Evolutionary conservation across 2,797 vertebrate genomes (phyloP).

Genomic region (Sardinella longiceps): DNA sequence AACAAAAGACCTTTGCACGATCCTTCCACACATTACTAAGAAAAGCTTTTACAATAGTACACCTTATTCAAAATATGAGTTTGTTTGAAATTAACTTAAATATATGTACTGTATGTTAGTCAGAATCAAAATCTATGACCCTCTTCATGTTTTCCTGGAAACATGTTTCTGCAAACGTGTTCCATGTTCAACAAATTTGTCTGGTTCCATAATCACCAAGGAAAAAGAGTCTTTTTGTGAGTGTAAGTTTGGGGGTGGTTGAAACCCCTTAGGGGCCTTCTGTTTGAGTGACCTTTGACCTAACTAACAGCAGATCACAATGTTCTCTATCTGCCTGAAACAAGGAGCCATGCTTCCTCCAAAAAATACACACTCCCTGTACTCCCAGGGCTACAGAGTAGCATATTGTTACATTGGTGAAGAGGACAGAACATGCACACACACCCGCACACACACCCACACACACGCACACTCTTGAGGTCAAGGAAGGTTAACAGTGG

Average conservation of each 20-base stretch:
- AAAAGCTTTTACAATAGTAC: neutral
- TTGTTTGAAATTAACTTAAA: too few relatives aligned
- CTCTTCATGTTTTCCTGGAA: neutral
- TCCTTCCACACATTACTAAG: neutral
- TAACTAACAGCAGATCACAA: neutral
- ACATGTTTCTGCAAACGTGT: too few relatives aligned
- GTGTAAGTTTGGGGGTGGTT: neutral
- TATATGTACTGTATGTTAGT: too few relatives aligned
- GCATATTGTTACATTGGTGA: neutral
- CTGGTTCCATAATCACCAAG: neutral
- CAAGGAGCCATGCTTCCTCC: slow-evolving; percentile 1
- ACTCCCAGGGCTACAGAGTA: neutral
- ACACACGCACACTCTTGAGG: neutral
- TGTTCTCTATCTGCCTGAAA: slow-evolving; percentile 8
- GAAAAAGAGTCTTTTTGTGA: neutral
- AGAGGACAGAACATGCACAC: neutral
- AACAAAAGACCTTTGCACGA: too few relatives aligned
- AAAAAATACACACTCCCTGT: neutral
- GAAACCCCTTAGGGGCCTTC: neutral
- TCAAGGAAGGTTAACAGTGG: slow-evolving; percentile 24
- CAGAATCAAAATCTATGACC: neutral
- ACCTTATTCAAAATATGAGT: neutral
- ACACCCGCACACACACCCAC: neutral
- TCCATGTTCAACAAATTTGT: neutral
- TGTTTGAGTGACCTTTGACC: neutral